These are phyloP conservation scores for Camptogramma bilineatum DNA, from an alignment of 2,888 invertebrate genomes.

Conservation along the genomic window DNA sequence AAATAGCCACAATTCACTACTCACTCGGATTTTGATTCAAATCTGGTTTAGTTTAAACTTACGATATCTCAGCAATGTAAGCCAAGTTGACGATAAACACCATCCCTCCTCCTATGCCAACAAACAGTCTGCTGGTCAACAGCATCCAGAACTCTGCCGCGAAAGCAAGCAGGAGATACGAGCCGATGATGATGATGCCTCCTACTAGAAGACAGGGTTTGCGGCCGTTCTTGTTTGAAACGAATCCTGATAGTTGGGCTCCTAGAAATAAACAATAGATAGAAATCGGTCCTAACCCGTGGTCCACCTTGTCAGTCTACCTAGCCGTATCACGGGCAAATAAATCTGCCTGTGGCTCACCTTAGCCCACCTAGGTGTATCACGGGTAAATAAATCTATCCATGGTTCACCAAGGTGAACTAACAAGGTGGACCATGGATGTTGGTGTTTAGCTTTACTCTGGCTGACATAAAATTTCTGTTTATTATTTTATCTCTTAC, in stretches of 20 bases:
- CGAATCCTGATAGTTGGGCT: slow-evolving; percentile 51
- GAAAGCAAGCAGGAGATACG: slow-evolving; percentile 46
- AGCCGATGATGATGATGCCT: slow-evolving; percentile 37
- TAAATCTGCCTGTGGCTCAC: no score
- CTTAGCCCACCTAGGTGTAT: no score
- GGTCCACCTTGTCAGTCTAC: no score
- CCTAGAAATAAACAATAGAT: slow-evolving; percentile 49
- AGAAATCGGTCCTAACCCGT: neutral
- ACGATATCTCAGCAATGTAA: slow-evolving; percentile 34
- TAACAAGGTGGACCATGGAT: neutral
- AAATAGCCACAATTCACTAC: no score
- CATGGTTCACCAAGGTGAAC: no score
- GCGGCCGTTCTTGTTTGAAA: slow-evolving; percentile 55
- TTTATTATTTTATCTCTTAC: no score
- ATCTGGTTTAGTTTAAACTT: slow-evolving; percentile 8
- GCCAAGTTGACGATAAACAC: slow-evolving; percentile 22
- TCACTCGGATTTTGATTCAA: no score
- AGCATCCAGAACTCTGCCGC: slow-evolving; percentile 49
- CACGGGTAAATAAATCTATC: no score
- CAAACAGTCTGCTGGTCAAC: slow-evolving; percentile 40
- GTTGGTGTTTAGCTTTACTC: no score
- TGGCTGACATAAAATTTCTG: no score
- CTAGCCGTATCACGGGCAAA: no score
- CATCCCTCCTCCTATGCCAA: slow-evolving; percentile 16
- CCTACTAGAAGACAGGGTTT: slow-evolving; percentile 53